Evolutionary conservation across 2,113 vertebrate species (phyloP).

Genomic region (Electrona antarctica): DNA sequence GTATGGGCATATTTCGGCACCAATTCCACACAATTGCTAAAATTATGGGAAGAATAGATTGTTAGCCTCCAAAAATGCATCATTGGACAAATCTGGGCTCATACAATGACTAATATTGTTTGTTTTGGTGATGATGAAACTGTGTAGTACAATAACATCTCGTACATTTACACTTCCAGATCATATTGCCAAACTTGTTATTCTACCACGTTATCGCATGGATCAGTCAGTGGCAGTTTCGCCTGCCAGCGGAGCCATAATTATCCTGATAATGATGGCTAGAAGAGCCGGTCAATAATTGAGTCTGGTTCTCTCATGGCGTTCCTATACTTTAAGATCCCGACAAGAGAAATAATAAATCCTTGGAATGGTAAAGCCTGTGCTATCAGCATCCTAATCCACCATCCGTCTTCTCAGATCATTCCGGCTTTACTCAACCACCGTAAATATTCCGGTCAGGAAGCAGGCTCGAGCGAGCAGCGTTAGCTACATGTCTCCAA

Average conservation of each 20-base stretch:
- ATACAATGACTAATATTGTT: too few species aligned
- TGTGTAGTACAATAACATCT: conserved; percentile 32
- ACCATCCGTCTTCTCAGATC: conserved; percentile 6
- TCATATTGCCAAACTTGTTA: conserved; percentile 33
- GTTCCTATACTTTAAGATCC: conserved; percentile 20
- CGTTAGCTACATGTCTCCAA: conserved; percentile 12
- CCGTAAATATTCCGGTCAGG: conserved; percentile 28
- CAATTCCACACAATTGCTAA: too few species aligned
- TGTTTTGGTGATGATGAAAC: conserved; percentile 13
- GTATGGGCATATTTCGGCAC: too few species aligned
- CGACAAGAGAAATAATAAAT: conserved; percentile 23
- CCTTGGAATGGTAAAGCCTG: conserved; percentile 19
- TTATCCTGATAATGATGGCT: conserved; percentile 24
- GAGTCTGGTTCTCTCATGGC: conserved; percentile 10
- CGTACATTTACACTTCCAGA: conserved; percentile 42
- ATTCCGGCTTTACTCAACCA: neutral
- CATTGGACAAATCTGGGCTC: too few species aligned
- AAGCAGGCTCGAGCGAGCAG: neutral
- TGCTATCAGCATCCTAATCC: conserved; percentile 31
- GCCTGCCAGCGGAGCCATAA: conserved; percentile 34
- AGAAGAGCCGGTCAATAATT: conserved; percentile 39
- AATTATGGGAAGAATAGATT: too few species aligned
- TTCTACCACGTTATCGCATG: conserved; percentile 16
- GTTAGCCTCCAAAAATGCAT: too few species aligned
- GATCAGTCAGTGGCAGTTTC: neutral